phyloP scores from a whole-genome alignment of 2,797 vertebrate species.

The Phrynocephalus forsythii region DNA sequence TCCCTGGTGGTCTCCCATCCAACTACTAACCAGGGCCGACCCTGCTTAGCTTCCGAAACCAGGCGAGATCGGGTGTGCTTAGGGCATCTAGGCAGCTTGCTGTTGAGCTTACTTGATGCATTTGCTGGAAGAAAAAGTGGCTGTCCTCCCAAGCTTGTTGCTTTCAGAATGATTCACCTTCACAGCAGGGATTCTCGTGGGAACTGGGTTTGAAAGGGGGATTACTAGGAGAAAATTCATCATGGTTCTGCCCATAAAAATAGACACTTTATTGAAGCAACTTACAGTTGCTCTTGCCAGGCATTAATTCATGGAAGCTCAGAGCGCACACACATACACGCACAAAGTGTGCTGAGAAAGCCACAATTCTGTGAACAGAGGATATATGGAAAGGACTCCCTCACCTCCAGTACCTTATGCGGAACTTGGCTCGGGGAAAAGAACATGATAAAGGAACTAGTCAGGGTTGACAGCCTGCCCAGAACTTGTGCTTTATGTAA shows the following conservation, averaged over 20 bases:
- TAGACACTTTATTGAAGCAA: conserved; percentile 55
- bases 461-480: conserved; percentile 52
- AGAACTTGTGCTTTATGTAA: conserved; percentile 16
- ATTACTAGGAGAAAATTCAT: conserved; percentile 43
- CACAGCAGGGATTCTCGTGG: conserved; percentile 18
- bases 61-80: no score
- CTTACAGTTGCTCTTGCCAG: conserved; percentile 60
- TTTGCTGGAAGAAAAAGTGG: conserved; percentile 29
- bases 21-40: no score
- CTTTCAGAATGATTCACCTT: conserved; percentile 56
- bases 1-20: no score
- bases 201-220: conserved; percentile 16
- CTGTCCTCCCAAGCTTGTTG: conserved; percentile 16
- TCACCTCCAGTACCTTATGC: background rate
- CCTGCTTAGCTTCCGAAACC: no score
- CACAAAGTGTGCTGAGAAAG: conserved; percentile 13
- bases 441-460: conserved; percentile 10
- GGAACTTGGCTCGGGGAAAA: conserved; percentile 5
- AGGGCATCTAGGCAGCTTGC: background rate
- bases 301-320: conserved; percentile 48
- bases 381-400: background rate
- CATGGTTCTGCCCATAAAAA: conserved; percentile 58
- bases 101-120: conserved; percentile 41
- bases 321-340: background rate
- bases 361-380: conserved; percentile 17